A percentile compares a stretch with the other conserved stretches of the same genome.
Evolutionary conservation across 1,140 invertebrate genomes (phyloP).

Genomic region (Cydia pomonella): DNA sequence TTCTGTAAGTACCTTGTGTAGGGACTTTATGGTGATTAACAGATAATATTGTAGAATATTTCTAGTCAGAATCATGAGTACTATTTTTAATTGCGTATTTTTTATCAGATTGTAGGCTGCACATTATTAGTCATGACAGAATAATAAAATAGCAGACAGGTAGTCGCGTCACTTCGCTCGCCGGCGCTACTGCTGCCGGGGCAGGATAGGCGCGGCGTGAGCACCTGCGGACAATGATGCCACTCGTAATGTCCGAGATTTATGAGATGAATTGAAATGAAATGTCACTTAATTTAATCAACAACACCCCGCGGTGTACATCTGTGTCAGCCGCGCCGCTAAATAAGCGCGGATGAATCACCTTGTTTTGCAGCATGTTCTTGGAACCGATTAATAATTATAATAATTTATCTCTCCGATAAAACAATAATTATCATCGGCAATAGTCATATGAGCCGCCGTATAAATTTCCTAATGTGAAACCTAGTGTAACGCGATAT

Average conservation of each 20-base stretch:
- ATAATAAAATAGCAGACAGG: too few relatives aligned
- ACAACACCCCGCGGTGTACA: conserved; percentile 61
- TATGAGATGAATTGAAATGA: conserved; percentile 72
- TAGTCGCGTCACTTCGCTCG: conserved; percentile 20
- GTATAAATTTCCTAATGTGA: conserved; percentile 79
- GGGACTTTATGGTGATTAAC: too few relatives aligned
- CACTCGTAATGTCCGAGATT: conserved; percentile 67
- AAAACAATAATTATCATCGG: conserved; percentile 76
- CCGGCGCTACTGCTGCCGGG: conserved; percentile 34
- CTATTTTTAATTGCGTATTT: too few relatives aligned
- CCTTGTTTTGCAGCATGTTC: conserved; percentile 76
- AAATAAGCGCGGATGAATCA: conserved; percentile 72
- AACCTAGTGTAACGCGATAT: conserved; percentile 75
- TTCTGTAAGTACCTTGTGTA: too few relatives aligned
- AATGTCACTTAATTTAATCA: conserved; percentile 76
- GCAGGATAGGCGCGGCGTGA: conserved; percentile 38
- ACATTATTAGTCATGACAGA: too few relatives aligned
- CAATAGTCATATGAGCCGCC: conserved; percentile 74
- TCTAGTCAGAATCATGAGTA: too few relatives aligned
- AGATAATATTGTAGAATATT: too few relatives aligned
- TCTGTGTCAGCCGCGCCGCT: conserved; percentile 50
- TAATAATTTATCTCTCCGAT: conserved; percentile 76
- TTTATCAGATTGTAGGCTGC: too few relatives aligned
- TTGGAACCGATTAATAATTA: conserved; percentile 75
- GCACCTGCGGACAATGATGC: conserved; percentile 63